Evolutionary conservation across 1,140 invertebrate genomes (phyloP).

Genomic region (Brachystomella parvula): DNA sequence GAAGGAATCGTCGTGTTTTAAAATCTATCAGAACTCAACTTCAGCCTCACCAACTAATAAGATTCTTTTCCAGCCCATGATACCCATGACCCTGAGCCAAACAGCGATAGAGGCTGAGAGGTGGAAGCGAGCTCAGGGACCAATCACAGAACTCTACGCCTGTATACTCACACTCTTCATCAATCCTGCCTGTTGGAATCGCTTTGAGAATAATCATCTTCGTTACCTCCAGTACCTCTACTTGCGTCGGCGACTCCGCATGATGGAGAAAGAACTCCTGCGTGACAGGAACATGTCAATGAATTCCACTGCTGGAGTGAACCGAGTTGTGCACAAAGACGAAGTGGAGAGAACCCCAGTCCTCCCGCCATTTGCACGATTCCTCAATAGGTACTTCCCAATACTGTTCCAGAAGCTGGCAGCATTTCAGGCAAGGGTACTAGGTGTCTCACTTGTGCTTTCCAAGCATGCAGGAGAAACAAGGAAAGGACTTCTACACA

Average conservation of each 20-base stretch:
- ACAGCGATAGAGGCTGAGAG: neutral
- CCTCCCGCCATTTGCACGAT: neutral
- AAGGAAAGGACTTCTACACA: neutral
- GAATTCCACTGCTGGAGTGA: neutral
- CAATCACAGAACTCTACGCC: neutral
- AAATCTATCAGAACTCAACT: neutral
- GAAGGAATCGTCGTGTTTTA: neutral
- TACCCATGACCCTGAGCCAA: too few species aligned
- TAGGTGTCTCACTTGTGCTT: neutral
- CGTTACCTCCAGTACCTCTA: constrained; percentile 1
- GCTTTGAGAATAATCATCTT: neutral
- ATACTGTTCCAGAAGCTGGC: neutral
- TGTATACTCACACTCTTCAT: neutral
- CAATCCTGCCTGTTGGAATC: neutral
- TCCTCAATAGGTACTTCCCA: neutral
- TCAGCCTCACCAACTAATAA: neutral
- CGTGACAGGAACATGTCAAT: neutral
- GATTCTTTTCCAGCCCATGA: neutral
- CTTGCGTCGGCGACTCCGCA: neutral
- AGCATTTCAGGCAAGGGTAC: neutral
- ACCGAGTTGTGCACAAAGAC: too few species aligned
- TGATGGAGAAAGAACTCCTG: neutral
- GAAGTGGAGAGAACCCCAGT: too few species aligned
- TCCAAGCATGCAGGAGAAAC: neutral
- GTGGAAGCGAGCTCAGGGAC: neutral